Base-by-base conservation (phyloP, 2,888 invertebrate genomes). In the Uropetala carovei region DNA sequence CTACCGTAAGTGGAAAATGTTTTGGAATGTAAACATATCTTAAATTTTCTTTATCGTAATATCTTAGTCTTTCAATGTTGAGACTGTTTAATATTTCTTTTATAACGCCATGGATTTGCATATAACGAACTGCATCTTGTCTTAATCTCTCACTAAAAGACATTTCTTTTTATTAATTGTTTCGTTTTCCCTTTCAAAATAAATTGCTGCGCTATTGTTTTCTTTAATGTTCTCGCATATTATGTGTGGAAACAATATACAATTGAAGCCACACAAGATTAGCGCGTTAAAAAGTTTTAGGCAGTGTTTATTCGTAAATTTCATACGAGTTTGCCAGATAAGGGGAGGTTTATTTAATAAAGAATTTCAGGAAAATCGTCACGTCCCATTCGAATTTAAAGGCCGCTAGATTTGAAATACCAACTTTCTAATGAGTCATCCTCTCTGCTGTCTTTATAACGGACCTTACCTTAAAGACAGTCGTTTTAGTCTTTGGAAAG, bases 81-180 rank as follows among this genome's bases (percentile, higher is more conserved):
- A 64, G 64, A 30, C 43, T 14, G n/a, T n/a, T 0, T 9, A 60
- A 14, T 18, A 89, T 43, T 43, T 68, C 43, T 18, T 43, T 68
- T 30, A 43, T 89, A 64, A 89, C 9, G 43, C 64, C 27, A n/a
- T 13, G 27, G 0, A 89, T 89, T 27, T 89, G 43, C 89, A 89
- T 30, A 43, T 68, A 89, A n/a, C 43, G 64, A 18, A 89, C 13
- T n/a, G 89, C 64, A 58, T 16, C 14, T 10, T 64, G 22, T 3
- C 22, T 27, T 0, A 75, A 27, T 27, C 22, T 27, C 10, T 75
- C 75, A 0, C 10, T 27, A 13, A 22, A 27, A 27, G n/a, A 75
- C 75, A 75, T 68, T 68, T 11, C 10, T 18, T 18, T 22, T 2
- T 0, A 11, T 75, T 22, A 10, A 27, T 27, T 75, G 13, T 27